phyloP scores from a whole-genome alignment of 2,797 vertebrate genomes.

The Catamblyrhynchus diadema region DNA sequence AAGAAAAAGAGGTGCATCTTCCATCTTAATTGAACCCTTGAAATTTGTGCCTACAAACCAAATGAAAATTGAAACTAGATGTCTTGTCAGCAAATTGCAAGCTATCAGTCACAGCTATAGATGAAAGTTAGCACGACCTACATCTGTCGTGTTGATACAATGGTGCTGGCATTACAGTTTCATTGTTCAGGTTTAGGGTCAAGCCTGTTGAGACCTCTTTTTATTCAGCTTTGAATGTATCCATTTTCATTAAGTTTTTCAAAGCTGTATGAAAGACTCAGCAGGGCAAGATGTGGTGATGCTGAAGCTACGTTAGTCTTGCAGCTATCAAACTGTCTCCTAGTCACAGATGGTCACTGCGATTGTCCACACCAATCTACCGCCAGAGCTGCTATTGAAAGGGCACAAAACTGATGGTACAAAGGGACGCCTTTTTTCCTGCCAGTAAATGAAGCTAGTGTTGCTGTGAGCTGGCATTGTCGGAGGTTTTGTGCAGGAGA shows the following conservation, averaged over 20 bases:
- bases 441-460: slow-evolving; percentile 1
- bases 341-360: slow-evolving; percentile 37
- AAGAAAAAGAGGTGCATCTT: background rate
- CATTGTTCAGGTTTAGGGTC: slow-evolving; percentile 61
- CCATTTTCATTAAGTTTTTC: slow-evolving; percentile 65
- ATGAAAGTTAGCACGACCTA: slow-evolving; percentile 46
- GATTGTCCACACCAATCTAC: slow-evolving; percentile 13
- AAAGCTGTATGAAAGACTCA: slow-evolving; percentile 56
- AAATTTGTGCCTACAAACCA: background rate
- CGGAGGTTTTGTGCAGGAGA: background rate
- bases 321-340: background rate
- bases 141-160: slow-evolving; percentile 50
- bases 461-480: slow-evolving; percentile 30
- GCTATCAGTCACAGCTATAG: slow-evolving; percentile 14
- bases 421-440: slow-evolving; percentile 32
- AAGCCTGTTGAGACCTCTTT: slow-evolving; percentile 55
- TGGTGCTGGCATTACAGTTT: background rate
- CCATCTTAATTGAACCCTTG: background rate
- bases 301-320: background rate
- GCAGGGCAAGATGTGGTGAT: background rate
- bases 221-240: slow-evolving; percentile 60
- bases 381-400: slow-evolving; percentile 41
- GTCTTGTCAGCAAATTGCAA: slow-evolving; percentile 10
- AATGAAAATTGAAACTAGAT: background rate
- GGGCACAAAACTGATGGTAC: slow-evolving; percentile 26